Evolutionary conservation across 2,888 invertebrate genomes (phyloP).

Genomic region (Acleris emargana): DNA sequence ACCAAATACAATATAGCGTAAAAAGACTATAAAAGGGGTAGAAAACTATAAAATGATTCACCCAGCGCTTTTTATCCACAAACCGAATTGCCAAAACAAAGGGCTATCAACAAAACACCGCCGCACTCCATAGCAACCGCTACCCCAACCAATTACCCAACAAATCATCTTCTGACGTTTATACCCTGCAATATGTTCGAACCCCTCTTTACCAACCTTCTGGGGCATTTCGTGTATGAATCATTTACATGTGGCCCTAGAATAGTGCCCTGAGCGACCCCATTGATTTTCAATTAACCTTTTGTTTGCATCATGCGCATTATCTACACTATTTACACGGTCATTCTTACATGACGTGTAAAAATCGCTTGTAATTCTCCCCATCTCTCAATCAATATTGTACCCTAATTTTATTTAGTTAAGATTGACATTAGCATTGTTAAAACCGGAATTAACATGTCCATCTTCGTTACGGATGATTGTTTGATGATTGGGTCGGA

Average conservation of each 20-base stretch:
- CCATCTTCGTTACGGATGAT: conserved; percentile 79
- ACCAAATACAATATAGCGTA: background rate
- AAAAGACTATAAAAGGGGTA: background rate
- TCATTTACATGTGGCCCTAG: conserved; percentile 74
- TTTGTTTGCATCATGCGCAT: conserved; percentile 76
- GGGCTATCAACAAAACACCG: conserved; percentile 74
- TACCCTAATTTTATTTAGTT: conserved; percentile 46
- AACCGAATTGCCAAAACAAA: conserved; percentile 63
- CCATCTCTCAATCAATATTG: conserved; percentile 42
- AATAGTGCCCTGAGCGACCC: conserved; percentile 58
- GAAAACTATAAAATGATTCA: conserved; percentile 5
- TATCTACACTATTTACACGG: conserved; percentile 81
- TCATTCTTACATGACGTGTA: conserved; percentile 69
- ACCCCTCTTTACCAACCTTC: conserved; percentile 59
- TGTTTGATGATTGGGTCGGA: conserved; percentile 74
- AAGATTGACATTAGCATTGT: conserved; percentile 52
- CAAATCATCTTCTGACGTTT: conserved; percentile 82
- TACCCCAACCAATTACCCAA: conserved; percentile 78
- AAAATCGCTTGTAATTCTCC: conserved; percentile 51
- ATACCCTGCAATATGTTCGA: conserved; percentile 80
- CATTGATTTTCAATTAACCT: conserved; percentile 83
- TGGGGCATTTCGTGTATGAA: conserved; percentile 66
- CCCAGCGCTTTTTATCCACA: conserved; percentile 21
- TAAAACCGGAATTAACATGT: conserved; percentile 68
- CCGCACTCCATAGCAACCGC: conserved; percentile 63